Percentiles rank a stretch among this genome's conserved stretches.
phyloP scores from a whole-genome alignment of 1,140 invertebrate species.

The Venturia canescens region DNA sequence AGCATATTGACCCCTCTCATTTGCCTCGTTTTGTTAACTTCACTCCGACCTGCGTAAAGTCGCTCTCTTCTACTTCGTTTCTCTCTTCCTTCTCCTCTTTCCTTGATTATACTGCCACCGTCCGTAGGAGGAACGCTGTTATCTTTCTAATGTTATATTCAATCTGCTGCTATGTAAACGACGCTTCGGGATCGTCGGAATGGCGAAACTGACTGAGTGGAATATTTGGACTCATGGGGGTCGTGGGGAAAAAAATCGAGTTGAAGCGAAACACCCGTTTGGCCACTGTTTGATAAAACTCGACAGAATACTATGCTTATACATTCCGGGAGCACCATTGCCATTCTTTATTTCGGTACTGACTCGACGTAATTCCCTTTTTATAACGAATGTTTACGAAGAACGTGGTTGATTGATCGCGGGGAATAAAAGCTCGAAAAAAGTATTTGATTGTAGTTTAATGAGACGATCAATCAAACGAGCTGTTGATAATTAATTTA shows the following conservation, averaged over 20 bases:
- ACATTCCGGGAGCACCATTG: background rate
- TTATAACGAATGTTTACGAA: background rate
- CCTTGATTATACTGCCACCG: background rate
- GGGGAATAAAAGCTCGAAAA: background rate
- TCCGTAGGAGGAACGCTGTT: background rate
- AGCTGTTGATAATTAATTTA: slow-evolving; percentile 5
- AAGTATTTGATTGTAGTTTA: slow-evolving; percentile 12
- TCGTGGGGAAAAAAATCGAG: background rate
- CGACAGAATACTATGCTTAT: background rate
- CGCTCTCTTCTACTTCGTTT: slow-evolving; percentile 9
- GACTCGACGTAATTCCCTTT: background rate
- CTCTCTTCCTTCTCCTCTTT: background rate
- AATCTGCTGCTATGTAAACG: slow-evolving; percentile 63
- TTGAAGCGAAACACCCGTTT: background rate
- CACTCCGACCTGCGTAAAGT: slow-evolving; percentile 14
- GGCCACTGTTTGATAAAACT: too few species aligned
- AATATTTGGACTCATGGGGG: background rate
- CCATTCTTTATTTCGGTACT: background rate
- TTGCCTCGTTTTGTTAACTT: slow-evolving; percentile 23
- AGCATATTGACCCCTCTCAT: slow-evolving; percentile 32
- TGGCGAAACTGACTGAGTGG: background rate
- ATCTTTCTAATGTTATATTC: slow-evolving; percentile 58
- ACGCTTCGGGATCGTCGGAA: slow-evolving; percentile 46
- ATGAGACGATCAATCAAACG: background rate
- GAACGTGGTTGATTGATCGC: background rate